Conservation (phyloP, 2,113 vertebrate species). For the Dermatemys mawii region DNA sequence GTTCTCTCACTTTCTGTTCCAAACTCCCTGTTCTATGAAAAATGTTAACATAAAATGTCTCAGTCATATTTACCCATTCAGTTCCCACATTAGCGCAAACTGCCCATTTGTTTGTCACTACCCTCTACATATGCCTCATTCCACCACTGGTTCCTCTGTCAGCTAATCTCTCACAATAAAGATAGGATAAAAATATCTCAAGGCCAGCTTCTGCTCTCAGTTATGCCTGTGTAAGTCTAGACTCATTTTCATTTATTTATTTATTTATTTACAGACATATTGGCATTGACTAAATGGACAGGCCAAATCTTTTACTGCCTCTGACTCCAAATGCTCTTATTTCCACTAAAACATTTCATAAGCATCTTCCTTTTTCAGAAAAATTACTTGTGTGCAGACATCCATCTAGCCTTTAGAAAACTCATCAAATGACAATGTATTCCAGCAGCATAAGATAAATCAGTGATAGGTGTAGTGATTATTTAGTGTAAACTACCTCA, state of each 20-base stretch:
- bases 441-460: conserved; percentile 22
- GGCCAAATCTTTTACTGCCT: conserved; percentile 2
- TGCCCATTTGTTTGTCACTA: neutral
- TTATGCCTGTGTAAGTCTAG: conserved; percentile 6
- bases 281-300: conserved; percentile 11
- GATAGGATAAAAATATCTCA: neutral
- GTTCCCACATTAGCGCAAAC: neutral
- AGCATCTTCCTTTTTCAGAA: conserved; percentile 39
- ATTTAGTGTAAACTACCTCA: conserved; percentile 41
- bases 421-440: conserved; percentile 25
- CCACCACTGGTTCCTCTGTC: neutral
- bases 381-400: conserved; percentile 29
- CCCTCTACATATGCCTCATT: neutral
- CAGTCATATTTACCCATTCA: neutral
- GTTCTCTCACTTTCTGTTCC: conserved; percentile 18
- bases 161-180: neutral
- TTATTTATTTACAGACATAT: conserved; percentile 15
- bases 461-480: conserved; percentile 9
- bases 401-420: conserved; percentile 38
- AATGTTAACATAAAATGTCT: conserved; percentile 16
- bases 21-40: conserved; percentile 23
- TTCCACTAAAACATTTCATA: conserved; percentile 42
- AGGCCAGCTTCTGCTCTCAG: conserved; percentile 17
- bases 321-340: conserved; percentile 19
- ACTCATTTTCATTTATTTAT: conserved; percentile 24